Base-by-base conservation (phyloP, 2,888 invertebrate species). In the Caradrina clavipalpis region DNA sequence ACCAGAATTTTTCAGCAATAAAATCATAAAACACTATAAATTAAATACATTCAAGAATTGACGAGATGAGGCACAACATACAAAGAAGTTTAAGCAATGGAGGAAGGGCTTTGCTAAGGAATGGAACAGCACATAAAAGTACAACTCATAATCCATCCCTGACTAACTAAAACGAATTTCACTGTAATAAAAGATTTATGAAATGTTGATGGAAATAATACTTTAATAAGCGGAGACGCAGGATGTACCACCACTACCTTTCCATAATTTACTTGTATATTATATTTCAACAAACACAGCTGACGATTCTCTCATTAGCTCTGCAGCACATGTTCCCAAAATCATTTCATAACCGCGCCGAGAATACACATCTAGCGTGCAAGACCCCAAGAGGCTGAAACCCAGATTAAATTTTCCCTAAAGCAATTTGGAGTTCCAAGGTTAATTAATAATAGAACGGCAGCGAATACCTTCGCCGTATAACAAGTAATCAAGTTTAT, bases 381-480 rank as follows among this genome's bases (percentile, higher is more conserved):
- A 31, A 61, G n/a, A 50, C 56, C 59, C 59, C 59, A 8, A 31
- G 54, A 54, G 63, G 42, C 15, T 60, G 26, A 19, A 60, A 6
- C 42, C 57, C 11, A 62, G 55, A 83, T 81, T 73, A 76, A 76
- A 81, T 81, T 83, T 78, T 62, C 66, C 53, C 59, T 54, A 19
- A 73, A 81, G 55, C 66, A 69, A 76, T 68, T 78, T 68, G 5
- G 54, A 67, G 21, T 59, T 67, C 21, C 70, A 71, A 78, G 69
- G 76, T 81, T 78, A 83, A 82, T 81, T 81, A 82, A 78, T 75
- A 78, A 77, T 60, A 60, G 64, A 75, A 66, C 50, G 53, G 54
- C 31, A 58, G 49, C 47, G 39, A 73, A 74, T 60, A 65, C 55
- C 76, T 76, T 49, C 39, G 22, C 56, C 42, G 54, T 51, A 51